Base-by-base conservation (phyloP, 2,113 vertebrate genomes). In the Coturnix japonica region DNA sequence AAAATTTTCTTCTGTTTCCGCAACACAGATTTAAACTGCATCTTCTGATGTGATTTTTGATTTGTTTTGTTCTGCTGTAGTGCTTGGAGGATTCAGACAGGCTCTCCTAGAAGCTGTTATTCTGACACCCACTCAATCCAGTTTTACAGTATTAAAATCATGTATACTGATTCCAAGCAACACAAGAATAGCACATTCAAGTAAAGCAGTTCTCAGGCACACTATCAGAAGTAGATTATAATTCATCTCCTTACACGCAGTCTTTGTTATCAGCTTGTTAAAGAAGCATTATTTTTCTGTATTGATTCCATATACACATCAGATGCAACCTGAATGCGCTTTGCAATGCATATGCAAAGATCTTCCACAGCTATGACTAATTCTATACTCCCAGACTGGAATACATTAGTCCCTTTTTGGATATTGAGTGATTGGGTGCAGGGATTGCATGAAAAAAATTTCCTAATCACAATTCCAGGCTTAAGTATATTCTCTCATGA, bases 41-140 rank as follows among this genome's bases (percentile, higher is more conserved):
- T 35, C 6, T 85, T 82, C 54, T 56, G 19, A 49, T 0, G 0
- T n/a, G 14, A 37, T 10, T 74, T 84, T 43, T 66, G 33, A 22
- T 84, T 43, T 3, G 7, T 66, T 71, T 43, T 3, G 7, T 66
- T 71, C 78, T 43, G 30, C 57, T 79, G 22, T n/a, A 2, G 2
- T 33, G 37, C 73, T 60, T 46, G 23, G n/a, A 6, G 10, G 15
- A 85, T 89, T 76, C 57, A 72, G 47, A 67, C 12, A 78, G 61
- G 30, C 51, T 59, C 13, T 81, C 51, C n/a, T 18, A 23, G 23
- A 71, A 92, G 30, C 30, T 81, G 10, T 11, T 49, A 66, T 79
- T 15, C 80, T 59, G 25, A 4, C 5, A 16, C 6, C 13, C 35
- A 66, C 37, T 37, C 37, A 41, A 81, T 53, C 25, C 13, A 33